Base-by-base conservation (phyloP, 2,113 vertebrate species). In the Microcebus jonahi region DNA sequence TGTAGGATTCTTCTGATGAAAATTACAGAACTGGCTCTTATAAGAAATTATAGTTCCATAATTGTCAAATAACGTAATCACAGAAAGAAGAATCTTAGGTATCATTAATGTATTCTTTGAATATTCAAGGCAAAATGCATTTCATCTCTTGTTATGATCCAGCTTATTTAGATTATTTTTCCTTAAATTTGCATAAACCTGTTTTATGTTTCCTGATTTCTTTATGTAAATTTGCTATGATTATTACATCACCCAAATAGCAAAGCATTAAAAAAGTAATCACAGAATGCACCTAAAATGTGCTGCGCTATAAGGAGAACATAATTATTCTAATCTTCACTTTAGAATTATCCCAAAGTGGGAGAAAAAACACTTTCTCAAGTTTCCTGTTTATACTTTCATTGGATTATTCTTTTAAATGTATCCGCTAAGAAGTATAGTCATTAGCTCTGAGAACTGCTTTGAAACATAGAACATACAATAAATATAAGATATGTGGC, bases 1-100 rank as follows among this genome's bases (percentile, higher is more conserved):
- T 97, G 82, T 94, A 98, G 95, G 97, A 97, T 96, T 98, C 98
- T 97, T 98, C 95, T 97, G 98, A 97, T 98, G 98, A 98, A 99
- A 98, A 98, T 98, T 98, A 98, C 92, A 98, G 98, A 98, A 98
- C 98, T 99, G 96, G 98, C 98, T 99, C 97, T 98, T 99, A 98
- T 87, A 97, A 97, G 98, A 98, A 98, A 99, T 98, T 98, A 97
- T 90, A 93, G 98, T 97, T 97, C 97, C 94, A 91, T 98, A 97
- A 98, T 97, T 98, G 98, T 98, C 98, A 98, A 98, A 98, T 98
- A 98, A 98, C 97, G 90, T 98, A 98, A 98, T 98, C 98, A 97
- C 92, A 95, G 96, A 97, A 97, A 91, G 92, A 95, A 89, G 93
- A 89, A 81, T 97, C 98, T 98, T 2, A 21, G 96, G 27, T 95